Conservation (phyloP, 2,113 vertebrate species). For the Plestiodon gilberti region DNA sequence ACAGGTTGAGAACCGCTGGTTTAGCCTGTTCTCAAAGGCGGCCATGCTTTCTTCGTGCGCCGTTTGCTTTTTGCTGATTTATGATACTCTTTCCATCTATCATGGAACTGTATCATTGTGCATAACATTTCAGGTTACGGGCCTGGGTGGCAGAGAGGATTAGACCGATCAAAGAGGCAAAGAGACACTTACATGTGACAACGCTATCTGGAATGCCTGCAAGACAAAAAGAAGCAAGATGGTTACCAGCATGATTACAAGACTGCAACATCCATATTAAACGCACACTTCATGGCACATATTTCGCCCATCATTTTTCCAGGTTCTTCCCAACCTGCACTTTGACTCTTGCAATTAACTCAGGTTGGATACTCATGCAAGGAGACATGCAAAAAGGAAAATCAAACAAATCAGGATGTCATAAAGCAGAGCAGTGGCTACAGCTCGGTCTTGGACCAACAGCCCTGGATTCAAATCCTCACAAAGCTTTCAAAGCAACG, state of each 20-base stretch:
- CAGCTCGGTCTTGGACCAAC: neutral
- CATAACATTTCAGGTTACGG: neutral
- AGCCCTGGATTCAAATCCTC: neutral
- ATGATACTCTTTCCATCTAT: no score
- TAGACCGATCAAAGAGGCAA: constrained; percentile 33
- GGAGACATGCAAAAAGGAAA: neutral
- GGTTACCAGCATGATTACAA: constrained; percentile 27
- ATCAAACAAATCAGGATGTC: neutral
- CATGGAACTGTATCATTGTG: no score
- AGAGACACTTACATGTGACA: constrained; percentile 79
- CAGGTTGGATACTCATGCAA: no score
- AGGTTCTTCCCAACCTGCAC: neutral
- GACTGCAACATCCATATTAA: neutral
- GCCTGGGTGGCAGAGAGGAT: neutral
- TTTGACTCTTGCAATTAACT: neutral
- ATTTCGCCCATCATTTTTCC: neutral
- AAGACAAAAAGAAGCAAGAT: constrained; percentile 62
- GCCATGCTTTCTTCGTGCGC: no score
- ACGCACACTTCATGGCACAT: neutral
- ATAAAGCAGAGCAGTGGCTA: neutral
- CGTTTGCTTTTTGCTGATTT: no score
- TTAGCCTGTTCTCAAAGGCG: no score
- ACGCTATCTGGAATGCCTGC: constrained; percentile 82
- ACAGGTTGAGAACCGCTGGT: no score
- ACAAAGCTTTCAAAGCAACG: no score